phyloP scores from a whole-genome alignment of 2,888 invertebrate genomes.

The Lasioglossum oenotherae region DNA sequence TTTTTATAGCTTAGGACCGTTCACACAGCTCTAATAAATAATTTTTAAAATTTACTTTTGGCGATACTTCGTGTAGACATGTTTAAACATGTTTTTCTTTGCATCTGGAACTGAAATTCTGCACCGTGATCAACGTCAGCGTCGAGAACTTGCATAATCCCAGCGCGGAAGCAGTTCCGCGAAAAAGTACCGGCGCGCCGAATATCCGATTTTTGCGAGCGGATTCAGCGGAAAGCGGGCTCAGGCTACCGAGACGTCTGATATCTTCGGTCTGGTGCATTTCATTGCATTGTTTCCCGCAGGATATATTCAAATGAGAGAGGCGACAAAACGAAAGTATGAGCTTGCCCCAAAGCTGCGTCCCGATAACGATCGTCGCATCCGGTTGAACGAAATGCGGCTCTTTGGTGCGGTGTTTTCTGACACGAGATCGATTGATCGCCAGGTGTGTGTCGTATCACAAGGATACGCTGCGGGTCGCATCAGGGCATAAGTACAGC shows the following conservation, averaged over 20 bases:
- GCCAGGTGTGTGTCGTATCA: not conserved
- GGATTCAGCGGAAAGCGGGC: slow-evolving; percentile 8
- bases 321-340: slow-evolving; percentile 32
- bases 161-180: not conserved
- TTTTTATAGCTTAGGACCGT: no score
- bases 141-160: not conserved
- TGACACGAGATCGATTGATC: slow-evolving; percentile 2
- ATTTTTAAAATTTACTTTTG: no score
- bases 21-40: no score
- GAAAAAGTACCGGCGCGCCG: not conserved
- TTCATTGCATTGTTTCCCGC: slow-evolving; percentile 53
- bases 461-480: not conserved
- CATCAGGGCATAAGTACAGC: not conserved
- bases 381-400: not conserved
- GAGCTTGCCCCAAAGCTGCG: slow-evolving; percentile 25
- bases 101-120: not conserved
- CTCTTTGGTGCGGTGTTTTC: not conserved
- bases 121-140: not conserved
- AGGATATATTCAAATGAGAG: slow-evolving; percentile 62
- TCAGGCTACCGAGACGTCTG: slow-evolving; percentile 48
- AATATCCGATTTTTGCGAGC: slow-evolving; percentile 9
- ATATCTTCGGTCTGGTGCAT: slow-evolving; percentile 65
- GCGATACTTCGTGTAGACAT: no score
- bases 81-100: not conserved
- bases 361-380: slow-evolving; percentile 14